A percentile compares a stretch with the other conserved stretches of the same genome.
phyloP scores from a whole-genome alignment of 2,888 invertebrate genomes.

The Ophioninae sp. region DNA sequence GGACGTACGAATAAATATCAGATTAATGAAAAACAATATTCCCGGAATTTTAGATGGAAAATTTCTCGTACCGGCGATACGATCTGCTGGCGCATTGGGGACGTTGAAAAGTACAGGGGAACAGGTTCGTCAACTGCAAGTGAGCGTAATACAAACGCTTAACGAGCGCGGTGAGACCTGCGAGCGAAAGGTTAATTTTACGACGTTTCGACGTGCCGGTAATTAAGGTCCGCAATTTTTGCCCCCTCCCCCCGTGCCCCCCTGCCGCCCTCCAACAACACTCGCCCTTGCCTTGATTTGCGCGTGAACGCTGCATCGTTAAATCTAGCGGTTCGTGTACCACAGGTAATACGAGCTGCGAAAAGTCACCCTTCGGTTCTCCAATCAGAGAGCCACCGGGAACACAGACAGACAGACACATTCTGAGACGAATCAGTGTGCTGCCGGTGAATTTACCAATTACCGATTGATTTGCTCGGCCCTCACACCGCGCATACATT shows the following conservation, averaged over 20 bases:
- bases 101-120: background rate
- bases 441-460: constrained; percentile 24
- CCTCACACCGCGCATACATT: constrained; percentile 23
- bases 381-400: constrained; percentile 18
- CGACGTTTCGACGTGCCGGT: constrained; percentile 7
- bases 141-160: constrained; percentile 4
- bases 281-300: background rate
- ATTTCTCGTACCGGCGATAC: background rate
- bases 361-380: constrained; percentile 24
- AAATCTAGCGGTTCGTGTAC: constrained; percentile 41
- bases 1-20: background rate
- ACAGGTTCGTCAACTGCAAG: background rate
- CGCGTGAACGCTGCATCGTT: constrained; percentile 25
- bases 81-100: background rate
- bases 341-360: constrained; percentile 24
- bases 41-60: background rate
- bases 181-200: constrained; percentile 32
- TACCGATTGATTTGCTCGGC: constrained; percentile 39
- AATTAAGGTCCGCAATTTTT: constrained; percentile 19
- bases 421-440: constrained; percentile 9
- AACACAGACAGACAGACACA: background rate
- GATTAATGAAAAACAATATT: background rate
- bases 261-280: background rate
- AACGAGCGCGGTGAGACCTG: background rate
- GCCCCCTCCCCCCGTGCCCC: background rate